Evolutionary conservation across 1,140 invertebrate species (phyloP).

Genomic region (Diabrotica undecimpunctata): DNA sequence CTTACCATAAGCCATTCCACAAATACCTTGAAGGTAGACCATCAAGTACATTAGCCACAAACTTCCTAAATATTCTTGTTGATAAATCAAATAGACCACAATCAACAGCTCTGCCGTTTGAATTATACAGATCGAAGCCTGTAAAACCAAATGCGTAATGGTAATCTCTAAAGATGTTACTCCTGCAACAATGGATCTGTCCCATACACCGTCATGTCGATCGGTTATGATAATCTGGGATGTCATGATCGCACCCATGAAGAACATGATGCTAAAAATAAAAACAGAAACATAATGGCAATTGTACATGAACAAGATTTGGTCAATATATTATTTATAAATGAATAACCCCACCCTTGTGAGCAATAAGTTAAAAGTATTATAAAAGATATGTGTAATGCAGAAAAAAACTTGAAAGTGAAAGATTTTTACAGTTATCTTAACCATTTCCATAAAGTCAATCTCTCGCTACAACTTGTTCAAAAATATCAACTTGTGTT

Average conservation of each 20-base stretch:
- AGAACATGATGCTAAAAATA: constrained; percentile 67
- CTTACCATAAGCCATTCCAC: constrained; percentile 54
- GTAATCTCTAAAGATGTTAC: constrained; percentile 54
- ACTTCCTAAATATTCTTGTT: constrained; percentile 47
- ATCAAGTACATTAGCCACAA: constrained; percentile 37
- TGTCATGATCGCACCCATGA: constrained; percentile 74
- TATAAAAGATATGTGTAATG: no score
- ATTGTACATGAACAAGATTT: not conserved
- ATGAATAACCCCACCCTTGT: not conserved
- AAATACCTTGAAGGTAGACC: constrained; percentile 48
- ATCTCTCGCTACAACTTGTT: no score
- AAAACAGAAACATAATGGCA: constrained; percentile 7
- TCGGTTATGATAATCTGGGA: constrained; percentile 78
- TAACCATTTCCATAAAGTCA: no score
- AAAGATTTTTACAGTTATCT: no score
- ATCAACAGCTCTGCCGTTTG: constrained; percentile 54
- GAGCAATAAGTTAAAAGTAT: no score
- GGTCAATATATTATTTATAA: not conserved
- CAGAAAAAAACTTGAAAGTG: no score
- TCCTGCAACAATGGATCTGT: constrained; percentile 72
- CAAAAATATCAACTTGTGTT: no score
- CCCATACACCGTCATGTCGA: constrained; percentile 73
- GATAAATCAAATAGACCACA: constrained; percentile 50
- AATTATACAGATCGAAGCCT: constrained; percentile 65
- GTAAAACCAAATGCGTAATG: constrained; percentile 73